A percentile compares a stretch with the other conserved stretches of the same genome.
Conservation (phyloP, 2,113 vertebrate genomes). For the Ariopsis seemanni region DNA sequence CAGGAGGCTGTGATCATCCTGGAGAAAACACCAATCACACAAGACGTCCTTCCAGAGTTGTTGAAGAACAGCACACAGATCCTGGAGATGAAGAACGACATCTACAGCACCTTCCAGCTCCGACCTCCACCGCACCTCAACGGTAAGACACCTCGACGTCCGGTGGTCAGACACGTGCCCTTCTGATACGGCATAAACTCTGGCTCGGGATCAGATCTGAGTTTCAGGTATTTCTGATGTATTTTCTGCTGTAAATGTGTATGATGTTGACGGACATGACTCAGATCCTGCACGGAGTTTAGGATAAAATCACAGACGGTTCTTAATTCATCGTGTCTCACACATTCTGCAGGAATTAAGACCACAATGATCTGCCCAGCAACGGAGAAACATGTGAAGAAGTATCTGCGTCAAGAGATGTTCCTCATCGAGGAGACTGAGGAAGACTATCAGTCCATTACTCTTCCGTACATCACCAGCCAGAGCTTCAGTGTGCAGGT, state of each 20-base stretch:
- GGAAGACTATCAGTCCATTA: slow-evolving; percentile 81
- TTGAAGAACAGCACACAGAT: slow-evolving; percentile 73
- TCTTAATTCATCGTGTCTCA: background rate
- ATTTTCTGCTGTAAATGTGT: background rate
- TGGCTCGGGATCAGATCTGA: background rate
- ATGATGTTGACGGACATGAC: background rate
- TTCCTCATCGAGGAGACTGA: slow-evolving; percentile 81
- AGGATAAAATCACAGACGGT: background rate
- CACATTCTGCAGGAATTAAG: slow-evolving; percentile 81
- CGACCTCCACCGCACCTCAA: slow-evolving; percentile 80
- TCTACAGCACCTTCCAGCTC: slow-evolving; percentile 88
- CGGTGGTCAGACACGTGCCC: too few relatives aligned
- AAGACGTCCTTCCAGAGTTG: slow-evolving; percentile 76
- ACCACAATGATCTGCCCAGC: slow-evolving; percentile 89
- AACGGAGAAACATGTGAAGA: slow-evolving; percentile 90
- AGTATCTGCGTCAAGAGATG: slow-evolving; percentile 82
- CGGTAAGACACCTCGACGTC: slow-evolving; percentile 65
- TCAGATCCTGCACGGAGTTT: background rate
- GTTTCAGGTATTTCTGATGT: background rate
- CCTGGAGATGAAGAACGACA: slow-evolving; percentile 86
- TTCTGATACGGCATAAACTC: background rate
- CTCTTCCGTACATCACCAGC: slow-evolving; percentile 82
- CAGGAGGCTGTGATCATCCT: slow-evolving; percentile 87
- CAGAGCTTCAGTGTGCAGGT: slow-evolving; percentile 93
- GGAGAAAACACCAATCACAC: slow-evolving; percentile 91